Evolutionary conservation across 2,113 vertebrate species (phyloP).

Genomic region (Todiramphus chloris): DNA sequence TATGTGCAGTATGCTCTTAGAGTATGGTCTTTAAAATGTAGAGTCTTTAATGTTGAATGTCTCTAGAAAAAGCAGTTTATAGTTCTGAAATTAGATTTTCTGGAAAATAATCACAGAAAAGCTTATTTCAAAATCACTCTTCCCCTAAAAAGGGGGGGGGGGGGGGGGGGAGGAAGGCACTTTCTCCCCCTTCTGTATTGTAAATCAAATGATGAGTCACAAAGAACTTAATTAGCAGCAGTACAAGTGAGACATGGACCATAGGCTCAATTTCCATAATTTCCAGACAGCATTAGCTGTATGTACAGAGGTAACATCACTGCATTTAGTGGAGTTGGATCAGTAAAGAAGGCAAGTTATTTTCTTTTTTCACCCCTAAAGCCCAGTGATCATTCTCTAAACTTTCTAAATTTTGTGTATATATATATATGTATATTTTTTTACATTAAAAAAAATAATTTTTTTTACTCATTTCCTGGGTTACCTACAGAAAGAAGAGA

Average conservation of each 20-base stretch:
- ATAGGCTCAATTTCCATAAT: constrained; percentile 37
- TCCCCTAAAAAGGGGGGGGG: neutral
- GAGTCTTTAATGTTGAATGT: neutral
- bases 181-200: neutral
- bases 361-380: neutral
- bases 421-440: neutral
- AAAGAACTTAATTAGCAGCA: constrained; percentile 35
- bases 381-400: neutral
- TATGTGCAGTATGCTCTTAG: neutral
- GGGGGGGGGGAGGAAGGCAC: neutral
- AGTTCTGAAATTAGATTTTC: constrained; percentile 9
- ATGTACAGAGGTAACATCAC: neutral
- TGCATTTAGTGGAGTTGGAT: neutral
- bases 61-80: neutral
- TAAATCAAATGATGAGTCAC: neutral
- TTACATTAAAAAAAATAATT: neutral
- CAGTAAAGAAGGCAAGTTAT: neutral
- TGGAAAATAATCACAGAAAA: constrained; percentile 10
- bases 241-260: neutral
- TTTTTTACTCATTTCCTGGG: neutral
- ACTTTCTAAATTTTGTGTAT: no score
- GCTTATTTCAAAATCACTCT: neutral
- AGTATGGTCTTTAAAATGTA: neutral
- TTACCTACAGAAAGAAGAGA: neutral
- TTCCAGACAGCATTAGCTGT: constrained; percentile 18